Base-by-base conservation (phyloP, 1,140 invertebrate genomes). In the Drosophila leontia region DNA sequence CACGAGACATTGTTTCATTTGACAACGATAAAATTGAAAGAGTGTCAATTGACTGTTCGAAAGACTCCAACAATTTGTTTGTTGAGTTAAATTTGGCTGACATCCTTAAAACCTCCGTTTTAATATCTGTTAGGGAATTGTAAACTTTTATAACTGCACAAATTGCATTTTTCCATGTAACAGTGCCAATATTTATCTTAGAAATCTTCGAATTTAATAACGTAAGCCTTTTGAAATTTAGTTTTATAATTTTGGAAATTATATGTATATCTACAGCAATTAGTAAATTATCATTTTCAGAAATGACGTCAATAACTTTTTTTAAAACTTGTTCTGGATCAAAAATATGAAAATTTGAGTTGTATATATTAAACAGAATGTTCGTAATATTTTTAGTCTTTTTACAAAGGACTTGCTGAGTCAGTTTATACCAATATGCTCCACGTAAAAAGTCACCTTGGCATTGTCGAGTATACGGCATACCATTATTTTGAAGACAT, bases 241-340 rank as follows among this genome's bases (percentile, higher is more conserved):
- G 19, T 45, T 64, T 47, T 23, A 88, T 44, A 39, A 94, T 94
- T 64, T 93, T 93, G 4, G 94, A 93, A 56, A 94, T 82, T 62
- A 94, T 94, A 75, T 94, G 93, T 68, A 94, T 92, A 88, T 94
- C 94, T 9, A 93, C 93, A 29, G 94, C 93, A 37, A 94, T 93
- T 23, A 94, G 78, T 44, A 92, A 23, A 9, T 68, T 59, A 6
- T 64, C 39, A 57, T 69, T 57, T 12, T 74, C 19, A 45, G 70
- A 35, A 81, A 82, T 86, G 50, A 61, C 93, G 41, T 34, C 23
- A 32, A 59, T 84, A 7, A 84, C 26, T 41, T 67, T 26, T 29
- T 41, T 65, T 13, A 91, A 39, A 19, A 60, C 57, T 34, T 51
- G 60, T 47, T 68, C 76, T 12, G 90, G 85, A 0, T 48, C 13